These are phyloP conservation scores for Nomada ferruginata DNA, from an alignment of 2,888 invertebrate genomes.

Conservation along the genomic window DNA sequence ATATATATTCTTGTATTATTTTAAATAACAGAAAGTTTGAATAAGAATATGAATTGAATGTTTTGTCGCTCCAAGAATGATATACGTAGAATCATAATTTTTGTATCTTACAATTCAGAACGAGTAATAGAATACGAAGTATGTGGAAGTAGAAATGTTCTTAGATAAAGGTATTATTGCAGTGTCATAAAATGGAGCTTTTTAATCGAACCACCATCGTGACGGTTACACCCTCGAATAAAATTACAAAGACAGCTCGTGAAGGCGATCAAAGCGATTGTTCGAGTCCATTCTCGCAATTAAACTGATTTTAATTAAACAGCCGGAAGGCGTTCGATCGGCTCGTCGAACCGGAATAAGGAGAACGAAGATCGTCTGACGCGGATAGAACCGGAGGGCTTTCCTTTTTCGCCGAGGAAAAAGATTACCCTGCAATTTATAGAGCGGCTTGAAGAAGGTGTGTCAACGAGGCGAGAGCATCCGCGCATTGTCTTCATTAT, in stretches of 20 bases:
- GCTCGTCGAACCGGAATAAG: conserved; percentile 23
- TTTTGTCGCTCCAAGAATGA: too few relatives aligned
- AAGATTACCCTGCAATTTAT: conserved; percentile 58
- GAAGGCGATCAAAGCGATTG: conserved; percentile 6
- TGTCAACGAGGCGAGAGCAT: conserved; percentile 32
- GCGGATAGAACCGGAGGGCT: conserved; percentile 24
- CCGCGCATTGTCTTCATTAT: neutral
- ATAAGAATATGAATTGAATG: too few relatives aligned
- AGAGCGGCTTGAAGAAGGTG: conserved; percentile 40
- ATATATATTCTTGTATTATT: too few relatives aligned
- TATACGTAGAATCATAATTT: too few relatives aligned
- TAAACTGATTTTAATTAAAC: conserved; percentile 59
- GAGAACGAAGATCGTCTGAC: conserved; percentile 5
- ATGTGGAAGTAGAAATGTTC: too few relatives aligned
- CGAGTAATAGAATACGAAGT: too few relatives aligned
- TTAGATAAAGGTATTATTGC: neutral
- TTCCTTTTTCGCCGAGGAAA: conserved; percentile 43
- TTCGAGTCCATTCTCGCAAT: conserved; percentile 46
- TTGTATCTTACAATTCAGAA: too few relatives aligned
- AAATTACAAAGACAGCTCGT: conserved; percentile 28
- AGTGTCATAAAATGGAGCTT: neutral
- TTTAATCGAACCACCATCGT: conserved; percentile 13
- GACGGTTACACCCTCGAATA: neutral
- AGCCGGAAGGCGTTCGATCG: conserved; percentile 48
- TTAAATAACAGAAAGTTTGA: too few relatives aligned